These are phyloP conservation scores for Scolanthus callimorphus DNA, from an alignment of 92 coral and sea anemone genomes.

Conservation along the genomic window DNA sequence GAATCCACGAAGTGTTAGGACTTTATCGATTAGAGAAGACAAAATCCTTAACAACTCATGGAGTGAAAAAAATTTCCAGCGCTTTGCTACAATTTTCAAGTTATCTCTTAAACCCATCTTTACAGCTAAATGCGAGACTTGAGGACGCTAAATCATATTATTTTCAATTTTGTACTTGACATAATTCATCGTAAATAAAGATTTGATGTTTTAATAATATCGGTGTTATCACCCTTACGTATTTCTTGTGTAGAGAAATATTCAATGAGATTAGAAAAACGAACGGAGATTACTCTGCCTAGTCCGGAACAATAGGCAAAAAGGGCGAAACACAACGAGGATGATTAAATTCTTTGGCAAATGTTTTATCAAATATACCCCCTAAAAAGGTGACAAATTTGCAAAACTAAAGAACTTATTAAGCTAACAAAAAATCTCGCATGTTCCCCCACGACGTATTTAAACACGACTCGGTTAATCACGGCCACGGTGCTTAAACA, in stretches of 20 bases:
- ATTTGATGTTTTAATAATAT: too few relatives aligned
- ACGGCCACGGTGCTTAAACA: slow-evolving; percentile 29
- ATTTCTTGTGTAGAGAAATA: neutral
- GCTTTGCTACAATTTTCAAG: neutral
- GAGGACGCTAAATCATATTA: too few relatives aligned
- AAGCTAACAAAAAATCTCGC: slow-evolving; percentile 40
- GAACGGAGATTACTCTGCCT: slow-evolving; percentile 45
- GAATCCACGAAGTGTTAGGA: neutral
- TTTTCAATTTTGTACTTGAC: too few relatives aligned
- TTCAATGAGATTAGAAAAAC: slow-evolving; percentile 24
- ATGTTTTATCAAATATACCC: slow-evolving; percentile 75
- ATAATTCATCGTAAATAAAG: too few relatives aligned
- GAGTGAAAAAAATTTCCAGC: neutral
- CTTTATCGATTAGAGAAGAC: neutral
- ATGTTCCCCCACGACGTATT: slow-evolving; percentile 84
- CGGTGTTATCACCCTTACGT: too few relatives aligned
- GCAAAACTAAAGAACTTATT: slow-evolving; percentile 59
- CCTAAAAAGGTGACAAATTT: slow-evolving; percentile 73
- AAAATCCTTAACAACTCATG: neutral
- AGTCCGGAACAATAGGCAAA: slow-evolving; percentile 21
- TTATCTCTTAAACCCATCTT: neutral
- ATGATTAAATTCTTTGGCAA: slow-evolving; percentile 49
- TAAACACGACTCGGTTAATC: slow-evolving; percentile 50
- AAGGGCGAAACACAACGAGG: slow-evolving; percentile 46
- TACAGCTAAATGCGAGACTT: too few relatives aligned